Percentiles rank a stretch among this genome's conserved stretches.
phyloP scores from a whole-genome alignment of 2,888 invertebrate genomes.

The Nycteola revayana region DNA sequence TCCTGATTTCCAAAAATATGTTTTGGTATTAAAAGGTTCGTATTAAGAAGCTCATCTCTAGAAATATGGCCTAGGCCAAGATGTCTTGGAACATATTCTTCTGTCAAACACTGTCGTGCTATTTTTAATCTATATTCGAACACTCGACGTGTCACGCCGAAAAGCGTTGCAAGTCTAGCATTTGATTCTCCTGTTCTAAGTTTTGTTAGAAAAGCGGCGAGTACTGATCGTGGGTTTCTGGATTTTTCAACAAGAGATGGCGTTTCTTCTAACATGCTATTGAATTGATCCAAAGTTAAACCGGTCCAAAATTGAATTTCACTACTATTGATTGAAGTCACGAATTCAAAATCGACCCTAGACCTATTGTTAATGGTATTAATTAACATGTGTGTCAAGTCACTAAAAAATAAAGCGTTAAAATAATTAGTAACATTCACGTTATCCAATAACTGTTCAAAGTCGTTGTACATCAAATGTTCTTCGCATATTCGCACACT shows the following conservation, averaged over 20 bases:
- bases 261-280: constrained; percentile 1
- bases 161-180: constrained; percentile 14
- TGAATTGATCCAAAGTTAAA: constrained; percentile 1
- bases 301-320: constrained; percentile 1
- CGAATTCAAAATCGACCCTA: constrained; percentile 8
- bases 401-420: constrained; percentile 10
- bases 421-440: constrained; percentile 12
- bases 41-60: constrained; percentile 10
- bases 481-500: constrained; percentile 11
- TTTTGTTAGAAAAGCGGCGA: constrained; percentile 6
- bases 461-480: constrained; percentile 6
- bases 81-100: constrained; percentile 11
- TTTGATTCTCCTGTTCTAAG: constrained; percentile 17
- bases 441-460: constrained; percentile 6
- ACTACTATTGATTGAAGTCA: not conserved
- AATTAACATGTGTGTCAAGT: constrained; percentile 7
- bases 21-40: constrained; percentile 13
- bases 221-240: constrained; percentile 1
- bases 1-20: constrained; percentile 12
- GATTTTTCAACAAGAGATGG: not conserved
- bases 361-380: constrained; percentile 1
- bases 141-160: constrained; percentile 13
- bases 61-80: constrained; percentile 13
- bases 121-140: constrained; percentile 9
- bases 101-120: constrained; percentile 11